These are phyloP conservation scores for Scomber scombrus DNA, from an alignment of 2,113 vertebrate genomes.

Conservation along the genomic window DNA sequence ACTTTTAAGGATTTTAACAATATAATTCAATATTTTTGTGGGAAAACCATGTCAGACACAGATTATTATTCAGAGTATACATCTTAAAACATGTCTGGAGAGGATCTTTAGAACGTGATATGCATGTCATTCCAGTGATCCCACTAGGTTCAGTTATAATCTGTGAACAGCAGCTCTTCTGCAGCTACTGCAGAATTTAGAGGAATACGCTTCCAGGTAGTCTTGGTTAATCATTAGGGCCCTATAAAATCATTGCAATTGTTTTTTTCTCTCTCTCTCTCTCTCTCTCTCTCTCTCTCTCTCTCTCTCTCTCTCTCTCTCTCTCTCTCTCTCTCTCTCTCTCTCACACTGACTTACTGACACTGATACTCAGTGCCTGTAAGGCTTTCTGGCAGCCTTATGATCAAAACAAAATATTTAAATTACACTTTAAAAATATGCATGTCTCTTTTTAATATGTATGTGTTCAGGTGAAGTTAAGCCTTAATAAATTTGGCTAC, in stretches of 20 bases:
- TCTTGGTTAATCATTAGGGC: background rate
- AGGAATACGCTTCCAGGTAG: conserved; percentile 3
- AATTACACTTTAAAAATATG: conserved; percentile 17
- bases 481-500: background rate
- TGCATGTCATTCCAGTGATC: conserved; percentile 1
- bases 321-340: background rate
- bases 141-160: conserved; percentile 7
- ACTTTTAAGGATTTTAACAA: no score
- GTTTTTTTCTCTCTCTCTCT: background rate
- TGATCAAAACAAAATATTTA: conserved; percentile 24
- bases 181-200: background rate
- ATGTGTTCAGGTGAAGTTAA: background rate
- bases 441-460: background rate
- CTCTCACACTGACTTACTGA: background rate
- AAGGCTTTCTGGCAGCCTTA: background rate
- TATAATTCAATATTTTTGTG: no score
- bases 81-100: no score
- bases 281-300: background rate
- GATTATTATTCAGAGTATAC: no score
- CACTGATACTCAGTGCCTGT: background rate
- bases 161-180: background rate
- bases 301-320: background rate
- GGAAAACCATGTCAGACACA: no score
- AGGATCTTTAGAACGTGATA: background rate
- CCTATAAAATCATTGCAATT: background rate